A percentile compares a stretch with the other conserved stretches of the same genome.
Conservation (phyloP, 2,113 vertebrate species). For the Pyxicephalus adspersus region DNA sequence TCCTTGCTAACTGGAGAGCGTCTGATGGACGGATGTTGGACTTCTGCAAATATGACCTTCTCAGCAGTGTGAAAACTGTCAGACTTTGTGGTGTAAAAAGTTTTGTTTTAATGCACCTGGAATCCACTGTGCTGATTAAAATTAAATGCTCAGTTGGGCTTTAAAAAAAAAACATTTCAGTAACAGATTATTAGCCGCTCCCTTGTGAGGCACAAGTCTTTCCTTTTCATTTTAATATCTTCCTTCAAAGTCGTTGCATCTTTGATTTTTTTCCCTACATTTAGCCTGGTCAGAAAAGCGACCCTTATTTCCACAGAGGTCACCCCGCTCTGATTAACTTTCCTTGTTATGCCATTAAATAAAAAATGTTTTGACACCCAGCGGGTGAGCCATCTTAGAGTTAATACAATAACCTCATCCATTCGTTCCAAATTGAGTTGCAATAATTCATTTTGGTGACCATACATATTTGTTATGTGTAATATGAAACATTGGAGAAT, state of each 20-base stretch:
- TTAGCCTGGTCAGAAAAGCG: constrained; percentile 42
- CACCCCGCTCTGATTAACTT: constrained; percentile 81
- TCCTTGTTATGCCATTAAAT: constrained; percentile 88
- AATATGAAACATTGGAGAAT: constrained; percentile 89
- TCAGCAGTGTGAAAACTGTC: no score
- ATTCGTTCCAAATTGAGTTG: constrained; percentile 89
- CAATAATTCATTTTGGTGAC: constrained; percentile 87
- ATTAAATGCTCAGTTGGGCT: neutral
- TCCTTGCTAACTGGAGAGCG: no score
- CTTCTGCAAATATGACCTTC: no score
- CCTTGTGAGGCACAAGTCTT: neutral
- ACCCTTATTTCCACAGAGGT: constrained; percentile 74
- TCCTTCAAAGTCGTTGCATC: neutral
- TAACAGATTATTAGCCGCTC: neutral
- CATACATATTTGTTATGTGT: constrained; percentile 89
- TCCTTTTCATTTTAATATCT: neutral
- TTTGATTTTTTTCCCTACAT: constrained; percentile 12
- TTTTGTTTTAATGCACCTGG: no score
- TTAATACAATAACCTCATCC: constrained; percentile 83
- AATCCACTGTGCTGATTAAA: no score
- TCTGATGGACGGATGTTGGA: no score
- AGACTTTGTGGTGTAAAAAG: no score
- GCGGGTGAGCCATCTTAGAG: constrained; percentile 83
- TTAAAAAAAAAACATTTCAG: neutral
- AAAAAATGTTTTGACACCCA: constrained; percentile 92